Evolutionary conservation across 2,797 vertebrate genomes (phyloP).

Genomic region (Chaetodon trifasciatus): DNA sequence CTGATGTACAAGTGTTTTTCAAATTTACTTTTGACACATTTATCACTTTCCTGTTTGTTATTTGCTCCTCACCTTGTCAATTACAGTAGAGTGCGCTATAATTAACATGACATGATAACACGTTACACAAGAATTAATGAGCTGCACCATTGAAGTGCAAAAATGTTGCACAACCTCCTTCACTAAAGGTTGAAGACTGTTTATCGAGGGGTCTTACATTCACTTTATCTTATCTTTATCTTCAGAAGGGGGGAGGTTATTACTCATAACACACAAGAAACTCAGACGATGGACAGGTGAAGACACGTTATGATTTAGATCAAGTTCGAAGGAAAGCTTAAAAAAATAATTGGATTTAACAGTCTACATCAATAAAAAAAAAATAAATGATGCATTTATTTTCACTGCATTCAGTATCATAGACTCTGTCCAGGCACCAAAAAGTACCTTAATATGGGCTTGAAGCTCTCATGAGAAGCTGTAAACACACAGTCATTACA

Average conservation of each 20-base stretch:
- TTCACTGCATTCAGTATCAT: constrained; percentile 8
- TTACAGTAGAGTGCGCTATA: background rate
- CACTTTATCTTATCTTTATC: constrained; percentile 4
- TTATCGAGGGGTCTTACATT: constrained; percentile 34
- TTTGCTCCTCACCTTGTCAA: background rate
- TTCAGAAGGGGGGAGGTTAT: constrained; percentile 23
- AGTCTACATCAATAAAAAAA: background rate
- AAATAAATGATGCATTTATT: background rate
- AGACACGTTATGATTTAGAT: constrained; percentile 23
- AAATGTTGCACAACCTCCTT: background rate
- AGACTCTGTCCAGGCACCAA: constrained; percentile 17
- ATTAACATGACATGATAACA: background rate
- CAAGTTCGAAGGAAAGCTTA: background rate
- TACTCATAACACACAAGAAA: constrained; percentile 11
- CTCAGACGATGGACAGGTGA: constrained; percentile 33
- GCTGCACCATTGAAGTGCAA: background rate
- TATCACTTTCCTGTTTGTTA: background rate
- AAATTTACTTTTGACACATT: background rate
- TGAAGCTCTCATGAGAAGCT: constrained; percentile 24
- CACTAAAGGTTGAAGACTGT: background rate
- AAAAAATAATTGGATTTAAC: constrained; percentile 14
- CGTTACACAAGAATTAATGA: background rate
- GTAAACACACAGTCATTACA: constrained; percentile 13
- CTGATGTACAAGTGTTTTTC: background rate
- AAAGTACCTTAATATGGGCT: constrained; percentile 10